Evolutionary conservation across 2,113 vertebrate genomes (phyloP).

Genomic region (Perca fluviatilis): DNA sequence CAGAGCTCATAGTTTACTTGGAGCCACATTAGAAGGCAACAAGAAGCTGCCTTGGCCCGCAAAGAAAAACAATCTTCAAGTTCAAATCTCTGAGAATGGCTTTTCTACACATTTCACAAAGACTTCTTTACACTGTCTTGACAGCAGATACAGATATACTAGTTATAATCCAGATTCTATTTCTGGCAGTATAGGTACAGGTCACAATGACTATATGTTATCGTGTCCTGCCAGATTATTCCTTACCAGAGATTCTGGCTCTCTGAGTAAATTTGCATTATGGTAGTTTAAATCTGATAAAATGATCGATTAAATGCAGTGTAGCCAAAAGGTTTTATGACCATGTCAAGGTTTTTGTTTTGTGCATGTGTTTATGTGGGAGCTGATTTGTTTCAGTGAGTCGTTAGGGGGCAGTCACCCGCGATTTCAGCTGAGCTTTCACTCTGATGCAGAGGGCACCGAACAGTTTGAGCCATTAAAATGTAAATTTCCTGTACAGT

Average conservation of each 20-base stretch:
- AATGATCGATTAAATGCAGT: constrained; percentile 16
- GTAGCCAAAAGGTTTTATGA: constrained; percentile 35
- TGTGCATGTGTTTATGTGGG: constrained; percentile 31
- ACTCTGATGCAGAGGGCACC: constrained; percentile 53
- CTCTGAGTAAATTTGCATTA: constrained; percentile 14
- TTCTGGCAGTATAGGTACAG: not conserved
- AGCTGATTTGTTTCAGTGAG: constrained; percentile 38
- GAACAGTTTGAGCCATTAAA: constrained; percentile 69
- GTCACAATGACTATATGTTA: not conserved
- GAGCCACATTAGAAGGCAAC: not conserved
- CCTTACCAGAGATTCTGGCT: not conserved
- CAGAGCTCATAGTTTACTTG: not conserved
- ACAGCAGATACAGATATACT: not conserved
- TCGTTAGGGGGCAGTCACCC: constrained; percentile 54
- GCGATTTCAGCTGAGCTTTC: constrained; percentile 74
- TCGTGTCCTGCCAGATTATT: not conserved
- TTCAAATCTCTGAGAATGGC: not conserved
- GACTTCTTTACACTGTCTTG: not conserved
- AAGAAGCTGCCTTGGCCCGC: not conserved
- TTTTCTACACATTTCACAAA: not conserved
- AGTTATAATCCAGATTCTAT: not conserved
- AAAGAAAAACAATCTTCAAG: not conserved
- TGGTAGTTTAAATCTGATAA: constrained; percentile 13
- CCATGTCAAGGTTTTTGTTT: constrained; percentile 17
- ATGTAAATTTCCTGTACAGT: constrained; percentile 67